Conservation (phyloP, 1,140 invertebrate species). For the Platyscapa corneri region DNA sequence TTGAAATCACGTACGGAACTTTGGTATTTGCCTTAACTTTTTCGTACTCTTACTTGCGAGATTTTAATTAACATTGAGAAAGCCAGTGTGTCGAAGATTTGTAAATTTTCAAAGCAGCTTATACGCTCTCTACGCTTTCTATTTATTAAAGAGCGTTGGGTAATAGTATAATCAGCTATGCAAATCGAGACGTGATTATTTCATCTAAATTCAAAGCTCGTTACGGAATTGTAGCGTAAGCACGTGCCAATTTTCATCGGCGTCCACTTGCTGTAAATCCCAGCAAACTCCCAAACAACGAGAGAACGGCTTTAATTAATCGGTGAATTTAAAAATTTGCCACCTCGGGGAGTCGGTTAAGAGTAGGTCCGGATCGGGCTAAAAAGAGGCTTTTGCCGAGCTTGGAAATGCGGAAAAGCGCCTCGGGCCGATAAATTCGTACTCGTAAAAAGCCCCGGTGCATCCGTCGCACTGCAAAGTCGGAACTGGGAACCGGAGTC, state of each 20-base stretch:
- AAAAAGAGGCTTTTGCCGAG: not conserved
- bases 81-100: not conserved
- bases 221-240: not conserved
- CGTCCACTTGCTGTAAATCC: too few species aligned
- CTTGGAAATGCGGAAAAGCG: not conserved
- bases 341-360: too few species aligned
- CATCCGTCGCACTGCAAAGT: slow-evolving; percentile 2
- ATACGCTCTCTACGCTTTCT: not conserved
- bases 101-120: not conserved
- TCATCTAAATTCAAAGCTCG: not conserved
- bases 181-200: not conserved
- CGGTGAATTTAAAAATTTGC: too few species aligned
- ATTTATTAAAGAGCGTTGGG: not conserved
- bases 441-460: not conserved
- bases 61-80: not conserved
- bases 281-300: too few species aligned
- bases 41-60: not conserved
- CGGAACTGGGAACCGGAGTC: too few species aligned
- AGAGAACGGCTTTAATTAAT: too few species aligned
- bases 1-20: not conserved
- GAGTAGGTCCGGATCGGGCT: too few species aligned
- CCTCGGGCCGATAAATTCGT: not conserved
- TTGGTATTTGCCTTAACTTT: not conserved
- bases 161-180: not conserved
- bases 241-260: too few species aligned